Conservation (phyloP, 1,140 invertebrate species). For the Rhysida immarginata region DNA sequence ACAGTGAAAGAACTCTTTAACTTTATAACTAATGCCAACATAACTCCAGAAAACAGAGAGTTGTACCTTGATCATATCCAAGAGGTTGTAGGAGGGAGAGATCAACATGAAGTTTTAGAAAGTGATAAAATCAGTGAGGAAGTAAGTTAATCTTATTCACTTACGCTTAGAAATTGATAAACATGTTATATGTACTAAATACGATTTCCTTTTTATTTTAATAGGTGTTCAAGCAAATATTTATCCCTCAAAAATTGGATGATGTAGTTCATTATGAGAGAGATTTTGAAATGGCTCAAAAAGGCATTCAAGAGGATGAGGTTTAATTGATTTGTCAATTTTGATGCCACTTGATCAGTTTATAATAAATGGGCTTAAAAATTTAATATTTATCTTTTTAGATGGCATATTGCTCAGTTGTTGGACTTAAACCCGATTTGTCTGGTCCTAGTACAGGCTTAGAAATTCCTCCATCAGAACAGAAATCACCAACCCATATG, state of each 20-base stretch:
- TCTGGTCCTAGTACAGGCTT: constrained; percentile 45
- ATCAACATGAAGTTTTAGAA: constrained; percentile 7
- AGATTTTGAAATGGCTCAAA: constrained; percentile 60
- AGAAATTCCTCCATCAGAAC: constrained; percentile 33
- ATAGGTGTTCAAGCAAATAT: constrained; percentile 85
- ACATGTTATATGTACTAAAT: constrained; percentile 2
- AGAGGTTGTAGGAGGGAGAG: constrained; percentile 23
- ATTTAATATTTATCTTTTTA: constrained; percentile 23
- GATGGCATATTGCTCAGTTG: constrained; percentile 65
- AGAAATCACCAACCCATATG: constrained; percentile 25
- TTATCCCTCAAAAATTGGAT: constrained; percentile 84
- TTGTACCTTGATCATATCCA: constrained; percentile 35
- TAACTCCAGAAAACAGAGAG: constrained; percentile 68
- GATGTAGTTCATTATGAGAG: constrained; percentile 86
- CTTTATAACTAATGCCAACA: constrained; percentile 80
- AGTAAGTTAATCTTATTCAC: neutral
- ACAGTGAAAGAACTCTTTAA: constrained; percentile 84
- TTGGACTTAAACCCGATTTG: constrained; percentile 64
- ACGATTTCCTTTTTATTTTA: constrained; percentile 37
- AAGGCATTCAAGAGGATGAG: constrained; percentile 41
- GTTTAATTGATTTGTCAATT: constrained; percentile 13
- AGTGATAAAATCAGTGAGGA: constrained; percentile 27
- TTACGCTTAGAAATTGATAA: neutral
- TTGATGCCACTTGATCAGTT: neutral
- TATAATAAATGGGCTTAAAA: neutral